These are phyloP conservation scores for Hypselothyrea guttata DNA, from an alignment of 2,888 invertebrate species.

Conservation along the genomic window DNA sequence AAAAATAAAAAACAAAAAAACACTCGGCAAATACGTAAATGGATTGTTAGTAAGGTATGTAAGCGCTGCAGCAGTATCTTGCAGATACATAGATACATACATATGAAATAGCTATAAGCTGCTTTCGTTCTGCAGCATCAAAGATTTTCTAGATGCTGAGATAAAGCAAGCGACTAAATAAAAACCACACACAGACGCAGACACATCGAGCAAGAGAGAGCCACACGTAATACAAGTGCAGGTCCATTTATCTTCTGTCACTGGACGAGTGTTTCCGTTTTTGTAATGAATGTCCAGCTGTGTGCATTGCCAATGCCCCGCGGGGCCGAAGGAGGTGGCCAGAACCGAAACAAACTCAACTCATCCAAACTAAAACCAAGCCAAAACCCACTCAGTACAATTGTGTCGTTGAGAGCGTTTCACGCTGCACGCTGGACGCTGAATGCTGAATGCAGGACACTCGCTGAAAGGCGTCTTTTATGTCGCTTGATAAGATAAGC, in stretches of 20 bases:
- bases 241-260: constrained; percentile 76
- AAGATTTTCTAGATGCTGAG: constrained; percentile 71
- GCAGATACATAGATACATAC: constrained; percentile 8
- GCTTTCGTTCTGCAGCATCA: constrained; percentile 68
- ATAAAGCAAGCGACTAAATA: constrained; percentile 76
- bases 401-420: constrained; percentile 57
- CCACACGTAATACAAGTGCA: constrained; percentile 73
- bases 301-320: constrained; percentile 70
- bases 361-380: constrained; percentile 37
- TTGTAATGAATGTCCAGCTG: constrained; percentile 77
- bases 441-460: constrained; percentile 34
- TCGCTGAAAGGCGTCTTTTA: constrained; percentile 77
- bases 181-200: constrained; percentile 69
- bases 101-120: constrained; percentile 53
- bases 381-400: constrained; percentile 51
- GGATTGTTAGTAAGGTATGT: constrained; percentile 18
- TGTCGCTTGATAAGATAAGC: constrained; percentile 76
- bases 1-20: constrained; percentile 36
- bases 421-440: constrained; percentile 12
- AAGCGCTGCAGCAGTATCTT: neutral
- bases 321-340: constrained; percentile 44
- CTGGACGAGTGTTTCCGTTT: constrained; percentile 75
- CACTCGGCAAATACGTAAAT: constrained; percentile 28
- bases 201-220: constrained; percentile 29
- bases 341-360: constrained; percentile 27